Base-by-base conservation (phyloP, 2,113 vertebrate species). In the Tachysurus fulvidraco region DNA sequence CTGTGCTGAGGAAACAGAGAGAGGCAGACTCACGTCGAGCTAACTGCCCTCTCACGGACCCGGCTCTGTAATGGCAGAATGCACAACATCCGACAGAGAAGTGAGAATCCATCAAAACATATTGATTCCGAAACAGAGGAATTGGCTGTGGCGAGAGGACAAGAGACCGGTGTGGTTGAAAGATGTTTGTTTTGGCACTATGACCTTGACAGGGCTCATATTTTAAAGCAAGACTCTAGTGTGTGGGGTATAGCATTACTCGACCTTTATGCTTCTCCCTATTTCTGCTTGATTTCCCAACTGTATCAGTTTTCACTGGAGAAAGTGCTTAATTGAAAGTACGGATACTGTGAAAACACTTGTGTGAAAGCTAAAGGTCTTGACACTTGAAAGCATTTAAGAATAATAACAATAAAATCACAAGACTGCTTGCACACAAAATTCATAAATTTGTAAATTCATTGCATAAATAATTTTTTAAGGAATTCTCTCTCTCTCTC, bases 71-170 rank as follows among this genome's bases (percentile, higher is more conserved):
- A 95, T 95, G 94, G 94, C 92, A 93, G 93, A 93, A 94, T 91
- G 91, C 92, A 95, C 94, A 94, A 95, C 94, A 95, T 95, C 94
- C 93, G 93, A 93, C 93, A 92, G 92, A 85, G 92, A 91, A 92
- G 91, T 90, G 91, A 93, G 94, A 94, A 95, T 95, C 94, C 95
- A 95, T 95, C 95, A 95, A 94, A 95, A 94, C 94, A 95, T 95
- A 95, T 95, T 94, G 94, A 95, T 95, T 94, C 92, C 90, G 89
- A 91, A 94, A 94, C 93, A 93, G 88, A 93, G 93, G 94, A 94
- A 95, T 95, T 94, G 94, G 93, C 90, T 92, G 92, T 92, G 94
- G 92, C 92, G 36, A 77, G 91, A 92, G 92, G 87, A 89, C 55
- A 92, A 91, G 93, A 92, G 93, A 93, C 67, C 92, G 94, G 93